A percentile compares a stretch with the other conserved stretches of the same genome.
phyloP scores from a whole-genome alignment of 2,113 vertebrate species.

The Clarias macrocephalus region DNA sequence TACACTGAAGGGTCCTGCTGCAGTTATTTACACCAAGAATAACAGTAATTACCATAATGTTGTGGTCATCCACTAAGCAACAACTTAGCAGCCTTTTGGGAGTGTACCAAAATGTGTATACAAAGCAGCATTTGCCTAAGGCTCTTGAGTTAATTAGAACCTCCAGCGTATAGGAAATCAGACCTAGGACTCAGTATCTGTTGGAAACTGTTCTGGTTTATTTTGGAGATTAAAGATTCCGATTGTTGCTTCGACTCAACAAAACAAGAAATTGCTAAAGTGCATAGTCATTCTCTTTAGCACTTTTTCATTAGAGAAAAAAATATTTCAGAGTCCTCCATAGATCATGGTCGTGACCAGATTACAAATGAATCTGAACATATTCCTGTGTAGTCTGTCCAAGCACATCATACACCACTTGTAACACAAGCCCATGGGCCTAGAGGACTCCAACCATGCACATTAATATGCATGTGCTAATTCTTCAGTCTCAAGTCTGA shows the following conservation, averaged over 20 bases:
- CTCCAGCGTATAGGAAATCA: slow-evolving; percentile 13
- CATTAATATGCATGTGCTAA: slow-evolving; percentile 48
- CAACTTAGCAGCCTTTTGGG: neutral
- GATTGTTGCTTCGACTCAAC: slow-evolving; percentile 22
- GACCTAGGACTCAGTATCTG: neutral
- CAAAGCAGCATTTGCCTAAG: slow-evolving; percentile 23
- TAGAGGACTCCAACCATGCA: slow-evolving; percentile 21
- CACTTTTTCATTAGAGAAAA: neutral
- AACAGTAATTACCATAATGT: slow-evolving; percentile 1
- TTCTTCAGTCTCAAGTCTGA: slow-evolving; percentile 13
- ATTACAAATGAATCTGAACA: slow-evolving; percentile 30
- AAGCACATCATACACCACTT: slow-evolving; percentile 7
- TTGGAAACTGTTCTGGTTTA: slow-evolving; percentile 15
- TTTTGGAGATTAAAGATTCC: slow-evolving; percentile 14
- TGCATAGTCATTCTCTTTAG: slow-evolving; percentile 7
- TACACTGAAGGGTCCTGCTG: slow-evolving; percentile 14
- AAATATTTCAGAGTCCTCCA: neutral
- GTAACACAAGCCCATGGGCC: neutral
- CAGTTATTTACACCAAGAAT: neutral
- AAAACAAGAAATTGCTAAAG: slow-evolving; percentile 12
- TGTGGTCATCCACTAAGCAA: slow-evolving; percentile 1
- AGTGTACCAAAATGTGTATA: neutral
- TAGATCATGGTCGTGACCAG: slow-evolving; percentile 23
- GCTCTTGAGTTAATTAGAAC: slow-evolving; percentile 41
- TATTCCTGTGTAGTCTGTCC: slow-evolving; percentile 1